Base-by-base conservation (phyloP, 1,140 invertebrate genomes). In the Philaenus spumarius region DNA sequence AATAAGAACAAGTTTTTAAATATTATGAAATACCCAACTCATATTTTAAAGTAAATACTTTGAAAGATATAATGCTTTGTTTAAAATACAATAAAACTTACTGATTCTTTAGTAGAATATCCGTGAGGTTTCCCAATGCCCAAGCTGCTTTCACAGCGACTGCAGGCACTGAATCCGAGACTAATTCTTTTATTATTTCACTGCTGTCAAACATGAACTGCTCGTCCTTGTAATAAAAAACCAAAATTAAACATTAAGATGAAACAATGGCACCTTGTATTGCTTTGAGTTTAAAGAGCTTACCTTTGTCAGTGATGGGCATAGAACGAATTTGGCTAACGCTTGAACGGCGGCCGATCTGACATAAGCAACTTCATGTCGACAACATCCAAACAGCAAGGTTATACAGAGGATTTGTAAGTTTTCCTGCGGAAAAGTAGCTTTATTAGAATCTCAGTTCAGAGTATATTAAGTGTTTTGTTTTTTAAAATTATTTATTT, bases 51-150 rank as follows among this genome's bases (percentile, higher is more conserved):
- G n/a, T n/a, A n/a, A n/a, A n/a, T n/a, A n/a, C n/a, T n/a, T n/a
- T n/a, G n/a, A n/a, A n/a, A n/a, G n/a, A n/a, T n/a, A n/a, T n/a
- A n/a, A n/a, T n/a, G n/a, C n/a, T n/a, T n/a, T n/a, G n/a, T n/a
- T n/a, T n/a, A n/a, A n/a, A n/a, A n/a, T n/a, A n/a, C n/a, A 43
- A 17, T 17, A 24, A 60, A 59, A 66, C 71, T 71, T 69, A 82
- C 78, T 73, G 79, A 68, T 82, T 80, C 43, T 78, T 73, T 7
- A 87, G 78, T 0, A 93, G 70, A 11, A 86, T 84, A 71, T 93
- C 88, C 64, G 83, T 89, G 6, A 93, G 76, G 70, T 91, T 93
- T 0, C 83, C 90, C 30, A 95, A 73, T 0, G 89, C 80, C 90
- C 90, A 95, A 4, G 86, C 82, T 1, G 87, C 84, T 74, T 93